Evolutionary conservation across 2,797 vertebrate species (phyloP).

Genomic region (Lophius americanus): DNA sequence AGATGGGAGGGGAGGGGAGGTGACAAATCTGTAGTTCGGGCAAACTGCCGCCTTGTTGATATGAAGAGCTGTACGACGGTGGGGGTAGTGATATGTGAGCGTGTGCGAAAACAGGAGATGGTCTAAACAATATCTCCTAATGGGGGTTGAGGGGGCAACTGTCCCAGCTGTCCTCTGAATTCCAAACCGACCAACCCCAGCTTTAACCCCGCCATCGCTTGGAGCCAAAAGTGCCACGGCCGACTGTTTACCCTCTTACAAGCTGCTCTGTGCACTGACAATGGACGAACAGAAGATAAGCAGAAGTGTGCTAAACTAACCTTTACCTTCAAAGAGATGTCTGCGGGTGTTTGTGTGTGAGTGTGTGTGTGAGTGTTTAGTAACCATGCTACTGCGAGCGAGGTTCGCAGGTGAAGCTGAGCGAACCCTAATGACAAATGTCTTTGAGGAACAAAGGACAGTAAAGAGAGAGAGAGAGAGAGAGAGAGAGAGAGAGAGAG

Average conservation of each 20-base stretch:
- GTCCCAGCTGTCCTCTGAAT: slow-evolving; percentile 70
- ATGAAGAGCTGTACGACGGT: slow-evolving; percentile 30
- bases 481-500: slow-evolving; percentile 19
- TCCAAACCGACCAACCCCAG: slow-evolving; percentile 30
- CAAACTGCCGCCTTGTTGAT: slow-evolving; percentile 59
- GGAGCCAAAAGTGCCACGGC: slow-evolving; percentile 28
- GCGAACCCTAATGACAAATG: slow-evolving; percentile 58
- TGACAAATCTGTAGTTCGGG: slow-evolving; percentile 48
- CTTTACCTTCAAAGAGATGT: slow-evolving; percentile 32
- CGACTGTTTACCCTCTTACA: slow-evolving; percentile 32
- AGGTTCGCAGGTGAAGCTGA: slow-evolving; percentile 47
- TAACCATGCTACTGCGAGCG: neutral
- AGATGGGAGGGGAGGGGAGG: slow-evolving; percentile 22
- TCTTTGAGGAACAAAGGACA: slow-evolving; percentile 67
- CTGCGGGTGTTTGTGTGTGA: slow-evolving; percentile 15
- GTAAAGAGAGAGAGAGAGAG: slow-evolving; percentile 28
- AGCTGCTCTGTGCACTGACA: slow-evolving; percentile 35
- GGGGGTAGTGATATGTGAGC: slow-evolving; percentile 17
- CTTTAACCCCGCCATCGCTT: slow-evolving; percentile 2
- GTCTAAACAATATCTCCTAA: slow-evolving; percentile 41
- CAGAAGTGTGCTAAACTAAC: slow-evolving; percentile 23
- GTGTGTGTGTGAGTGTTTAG: slow-evolving; percentile 1
- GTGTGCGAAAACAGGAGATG: slow-evolving; percentile 50
- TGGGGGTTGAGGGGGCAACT: slow-evolving; percentile 43
- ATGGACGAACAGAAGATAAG: slow-evolving; percentile 39